Conservation (phyloP, 2,888 invertebrate genomes). For the Petrolisthes manimaculis region DNA sequence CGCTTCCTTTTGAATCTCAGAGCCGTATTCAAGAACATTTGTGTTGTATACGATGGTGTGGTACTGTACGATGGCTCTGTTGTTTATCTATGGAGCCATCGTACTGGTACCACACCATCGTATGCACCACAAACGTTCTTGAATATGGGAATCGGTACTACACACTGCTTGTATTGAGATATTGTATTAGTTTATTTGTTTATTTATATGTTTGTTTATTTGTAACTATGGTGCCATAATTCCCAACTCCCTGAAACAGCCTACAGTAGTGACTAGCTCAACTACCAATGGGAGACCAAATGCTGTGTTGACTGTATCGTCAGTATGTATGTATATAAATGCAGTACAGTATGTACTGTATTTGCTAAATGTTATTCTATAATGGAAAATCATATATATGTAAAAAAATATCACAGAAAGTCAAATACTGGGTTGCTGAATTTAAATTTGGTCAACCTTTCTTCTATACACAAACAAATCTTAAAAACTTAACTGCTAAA, state of each 20-base stretch:
- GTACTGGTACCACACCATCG: too few species aligned
- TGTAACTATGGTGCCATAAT: too few species aligned
- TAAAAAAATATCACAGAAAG: slow-evolving; percentile 55
- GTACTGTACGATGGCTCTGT: too few species aligned
- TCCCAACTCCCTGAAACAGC: not conserved
- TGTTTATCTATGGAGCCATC: too few species aligned
- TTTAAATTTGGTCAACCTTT: not conserved
- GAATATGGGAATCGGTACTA: too few species aligned
- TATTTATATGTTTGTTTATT: too few species aligned
- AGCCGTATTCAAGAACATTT: too few species aligned
- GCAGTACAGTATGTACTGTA: slow-evolving; percentile 21
- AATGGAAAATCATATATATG: slow-evolving; percentile 23
- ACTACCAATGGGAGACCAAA: slow-evolving; percentile 8
- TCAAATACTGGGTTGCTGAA: slow-evolving; percentile 41
- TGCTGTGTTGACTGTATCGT: slow-evolving; percentile 6
- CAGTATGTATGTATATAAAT: slow-evolving; percentile 18
- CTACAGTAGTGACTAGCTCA: slow-evolving; percentile 27
- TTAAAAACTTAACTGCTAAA: slow-evolving; percentile 1
- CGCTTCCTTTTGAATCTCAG: too few species aligned
- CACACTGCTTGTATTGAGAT: too few species aligned
- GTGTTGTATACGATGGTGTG: too few species aligned
- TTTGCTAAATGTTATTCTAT: slow-evolving; percentile 14
- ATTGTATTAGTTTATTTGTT: too few species aligned
- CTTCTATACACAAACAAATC: slow-evolving; percentile 2
- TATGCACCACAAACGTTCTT: too few species aligned